phyloP scores from a whole-genome alignment of 2,113 vertebrate genomes.

The Corythornis madagascariensis region DNA sequence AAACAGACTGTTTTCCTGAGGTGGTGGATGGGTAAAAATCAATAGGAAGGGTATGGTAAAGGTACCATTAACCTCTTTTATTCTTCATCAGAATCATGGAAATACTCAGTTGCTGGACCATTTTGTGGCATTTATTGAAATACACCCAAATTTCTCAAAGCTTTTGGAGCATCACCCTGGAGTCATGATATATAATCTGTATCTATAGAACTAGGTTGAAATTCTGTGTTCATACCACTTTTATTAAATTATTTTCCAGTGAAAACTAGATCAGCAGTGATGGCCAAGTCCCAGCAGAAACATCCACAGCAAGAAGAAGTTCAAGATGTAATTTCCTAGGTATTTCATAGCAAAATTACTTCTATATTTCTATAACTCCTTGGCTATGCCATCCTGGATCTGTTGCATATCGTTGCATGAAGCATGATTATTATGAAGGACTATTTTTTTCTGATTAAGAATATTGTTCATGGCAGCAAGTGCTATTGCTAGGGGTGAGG shows the following conservation, averaged over 20 bases:
- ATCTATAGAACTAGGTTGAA: background rate
- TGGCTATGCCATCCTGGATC: background rate
- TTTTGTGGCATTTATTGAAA: background rate
- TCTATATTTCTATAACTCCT: background rate
- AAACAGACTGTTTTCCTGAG: background rate
- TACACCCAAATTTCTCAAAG: background rate
- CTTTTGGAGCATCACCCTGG: background rate
- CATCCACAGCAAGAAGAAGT: background rate
- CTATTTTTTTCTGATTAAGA: background rate
- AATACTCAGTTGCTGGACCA: background rate
- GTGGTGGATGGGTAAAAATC: background rate
- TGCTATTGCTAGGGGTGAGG: background rate
- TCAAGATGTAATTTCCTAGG: conserved; percentile 7
- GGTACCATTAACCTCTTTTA: background rate
- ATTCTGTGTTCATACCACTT: background rate
- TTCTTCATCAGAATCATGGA: background rate
- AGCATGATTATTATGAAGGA: conserved; percentile 1
- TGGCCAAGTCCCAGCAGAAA: background rate
- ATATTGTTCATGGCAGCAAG: conserved; percentile 40
- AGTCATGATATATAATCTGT: background rate
- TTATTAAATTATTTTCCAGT: conserved; percentile 16
- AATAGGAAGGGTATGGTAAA: background rate
- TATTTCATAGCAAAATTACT: conserved; percentile 39
- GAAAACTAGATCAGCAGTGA: conserved; percentile 8
- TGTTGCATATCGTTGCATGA: background rate